Evolutionary conservation across 2,888 invertebrate genomes (phyloP), one percentile per base, ranked within the genome.

Genomic region (Lasioglossum calceatum): DNA sequence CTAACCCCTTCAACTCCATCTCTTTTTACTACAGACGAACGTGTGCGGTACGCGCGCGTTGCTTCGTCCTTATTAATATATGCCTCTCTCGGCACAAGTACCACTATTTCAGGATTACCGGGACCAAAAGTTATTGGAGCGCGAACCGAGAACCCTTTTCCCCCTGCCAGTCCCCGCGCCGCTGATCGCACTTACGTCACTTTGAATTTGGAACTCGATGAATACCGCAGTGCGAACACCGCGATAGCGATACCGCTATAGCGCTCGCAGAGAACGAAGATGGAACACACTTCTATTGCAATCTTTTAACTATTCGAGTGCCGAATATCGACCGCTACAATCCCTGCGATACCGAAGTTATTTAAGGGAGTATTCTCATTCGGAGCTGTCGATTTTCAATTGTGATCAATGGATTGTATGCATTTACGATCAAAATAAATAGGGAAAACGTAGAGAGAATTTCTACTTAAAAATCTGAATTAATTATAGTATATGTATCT

Each of bases 61-160:
- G 58, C 58, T 70, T 89, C 84, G 88, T 88, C 90, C 92, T 93
- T 93, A 93, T 92, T 93, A 93, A 93, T 93, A 92, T 92, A 91
- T 90, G 91, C 90, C 86, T 82, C 86, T 87, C 76, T 84, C 83
- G 80, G 82, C 87, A 81, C 91, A 90, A 92, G 88, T 92, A 88
- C 88, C 88, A 89, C 87, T 92, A 92, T 93, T 93, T 91, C 88
- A 89, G 87, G 86, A 92, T 92, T 93, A 92, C 86, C 87, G 54
- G 84, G 71, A 87, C 85, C 88, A 86, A 91, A 93, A 92, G 91
- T 93, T 92, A 91, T 87, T 88, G 87, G 78, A 75, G 87, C 87
- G 88, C 87, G 82, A 89, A 88, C 86, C 84, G 87, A 83, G 85
- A 70, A 70, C 70, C 70, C 70, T 70, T 42, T 70, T 70, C 70